phyloP scores from a whole-genome alignment of 2,888 invertebrate genomes.

The Hemaris fuciformis region DNA sequence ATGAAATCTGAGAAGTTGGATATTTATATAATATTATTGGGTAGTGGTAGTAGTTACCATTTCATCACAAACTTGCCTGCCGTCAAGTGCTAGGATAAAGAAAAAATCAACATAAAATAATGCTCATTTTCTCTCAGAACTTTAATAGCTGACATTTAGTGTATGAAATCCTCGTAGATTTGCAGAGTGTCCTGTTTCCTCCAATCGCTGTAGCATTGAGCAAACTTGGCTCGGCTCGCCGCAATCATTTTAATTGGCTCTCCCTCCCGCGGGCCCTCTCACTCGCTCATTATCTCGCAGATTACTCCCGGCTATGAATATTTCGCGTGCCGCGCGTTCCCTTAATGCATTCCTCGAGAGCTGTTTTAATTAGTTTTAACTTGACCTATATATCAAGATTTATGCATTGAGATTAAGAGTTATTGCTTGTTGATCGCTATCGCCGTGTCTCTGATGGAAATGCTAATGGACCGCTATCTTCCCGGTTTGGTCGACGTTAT shows the following conservation, averaged over 20 bases:
- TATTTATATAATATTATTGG: too few relatives aligned
- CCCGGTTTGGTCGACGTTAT: not conserved
- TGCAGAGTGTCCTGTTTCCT: not conserved
- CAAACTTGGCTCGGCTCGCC: slow-evolving; percentile 12
- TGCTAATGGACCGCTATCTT: not conserved
- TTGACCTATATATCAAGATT: slow-evolving; percentile 20
- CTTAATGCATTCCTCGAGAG: slow-evolving; percentile 14
- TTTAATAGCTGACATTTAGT: not conserved
- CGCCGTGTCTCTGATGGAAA: not conserved
- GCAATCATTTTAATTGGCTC: slow-evolving; percentile 28
- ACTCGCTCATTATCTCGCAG: slow-evolving; percentile 23
- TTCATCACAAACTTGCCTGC: too few relatives aligned
- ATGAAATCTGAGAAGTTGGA: too few relatives aligned
- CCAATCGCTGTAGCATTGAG: not conserved
- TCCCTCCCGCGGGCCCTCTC: slow-evolving; percentile 18
- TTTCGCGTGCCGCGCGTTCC: slow-evolving; percentile 14
- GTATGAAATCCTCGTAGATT: not conserved
- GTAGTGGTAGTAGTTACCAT: too few relatives aligned
- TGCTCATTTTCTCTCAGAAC: not conserved
- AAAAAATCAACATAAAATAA: not conserved
- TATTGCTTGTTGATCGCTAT: not conserved
- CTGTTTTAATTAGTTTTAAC: slow-evolving; percentile 24
- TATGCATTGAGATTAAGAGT: not conserved
- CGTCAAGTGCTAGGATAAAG: too few relatives aligned
- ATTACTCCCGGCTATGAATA: slow-evolving; percentile 15